Percentiles rank a stretch among this genome's conserved stretches.
phyloP scores from a whole-genome alignment of 2,113 vertebrate species.

The Beaufortia kweichowensis region DNA sequence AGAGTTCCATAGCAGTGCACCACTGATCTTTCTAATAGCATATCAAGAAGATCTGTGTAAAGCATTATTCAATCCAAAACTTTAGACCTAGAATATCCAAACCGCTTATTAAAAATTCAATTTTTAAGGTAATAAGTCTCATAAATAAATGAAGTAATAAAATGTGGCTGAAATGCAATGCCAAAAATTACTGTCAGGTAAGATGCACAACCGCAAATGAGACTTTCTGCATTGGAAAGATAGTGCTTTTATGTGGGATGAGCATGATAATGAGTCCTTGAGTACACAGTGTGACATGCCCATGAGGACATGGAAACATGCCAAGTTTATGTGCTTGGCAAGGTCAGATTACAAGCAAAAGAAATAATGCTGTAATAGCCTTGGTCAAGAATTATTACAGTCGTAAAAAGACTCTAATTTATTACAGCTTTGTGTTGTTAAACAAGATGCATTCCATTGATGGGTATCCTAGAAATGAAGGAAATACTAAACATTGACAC shows the following conservation, averaged over 20 bases:
- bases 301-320: conserved; percentile 44
- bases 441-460: conserved; percentile 49
- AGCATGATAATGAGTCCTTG: conserved; percentile 27
- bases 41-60: not conserved
- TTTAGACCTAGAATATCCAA: not conserved
- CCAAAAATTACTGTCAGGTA: not conserved
- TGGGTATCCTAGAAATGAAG: conserved; percentile 51
- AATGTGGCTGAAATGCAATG: conserved; percentile 3
- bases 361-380: conserved; percentile 40
- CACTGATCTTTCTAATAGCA: not conserved
- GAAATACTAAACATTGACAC: conserved; percentile 42
- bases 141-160: conserved; percentile 25
- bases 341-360: conserved; percentile 46
- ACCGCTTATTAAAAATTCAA: conserved; percentile 12
- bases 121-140: not conserved
- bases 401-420: conserved; percentile 48
- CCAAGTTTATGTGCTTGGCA: conserved; percentile 47
- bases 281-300: conserved; percentile 39
- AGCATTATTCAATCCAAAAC: conserved; percentile 9
- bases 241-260: conserved; percentile 4
- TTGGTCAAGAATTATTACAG: conserved; percentile 49
- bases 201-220: not conserved
- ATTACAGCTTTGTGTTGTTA: conserved; percentile 38
- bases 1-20: not conserved
- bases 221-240: not conserved